Evolutionary conservation across 2,113 vertebrate species (phyloP), one percentile per base, ranked within the genome.

Genomic region (Opisthocomus hoazin): DNA sequence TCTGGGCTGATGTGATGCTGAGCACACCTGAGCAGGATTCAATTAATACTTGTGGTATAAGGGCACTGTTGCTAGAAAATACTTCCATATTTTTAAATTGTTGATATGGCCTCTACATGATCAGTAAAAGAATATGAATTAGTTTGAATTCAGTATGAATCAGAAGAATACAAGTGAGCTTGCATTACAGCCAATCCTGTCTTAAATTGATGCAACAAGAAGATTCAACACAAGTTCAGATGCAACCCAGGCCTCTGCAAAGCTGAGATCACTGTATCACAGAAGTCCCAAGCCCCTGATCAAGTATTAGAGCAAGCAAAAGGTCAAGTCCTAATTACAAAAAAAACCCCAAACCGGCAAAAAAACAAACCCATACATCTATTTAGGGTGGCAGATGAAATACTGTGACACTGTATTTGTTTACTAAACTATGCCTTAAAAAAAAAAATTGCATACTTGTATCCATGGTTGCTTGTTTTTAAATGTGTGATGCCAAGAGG

Each of bases 21-120:
- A 84, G 36, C 26, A 36, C 27, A 60, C 45, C 29, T 4, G 26
- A 60, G 29, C 20, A 32, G 17, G 6, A 10, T 16, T 64, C 54
- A 77, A 5, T 10, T 41, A 17, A 22, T 18, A 21, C 8, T 43
- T 37, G 46, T 0, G 2, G 8, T 22, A 4, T n/a, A 43, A 45
- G 3, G 15, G 46, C 56, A 53, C 3, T 29, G 27, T 2, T 90
- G 27, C n/a, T 34, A 66, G 27, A 81, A 84, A 53, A 65, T 8
- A 39, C 16, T 56, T 34, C 18, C 9, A 2, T 23, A 12, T 29
- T 54, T 83, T 58, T 4, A 29, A 29, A 12, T 43, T 57, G 34
- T 30, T 46, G 9, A 24, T 46, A 69, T 1, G 2, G 41, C 14
- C 37, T 74, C 37, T 12, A 53, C 23, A 29, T 10, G 23, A 39